A percentile compares a stretch with the other conserved stretches of the same genome.
Conservation (phyloP, 2,888 invertebrate genomes). For the Dinocampus coccinellae region DNA sequence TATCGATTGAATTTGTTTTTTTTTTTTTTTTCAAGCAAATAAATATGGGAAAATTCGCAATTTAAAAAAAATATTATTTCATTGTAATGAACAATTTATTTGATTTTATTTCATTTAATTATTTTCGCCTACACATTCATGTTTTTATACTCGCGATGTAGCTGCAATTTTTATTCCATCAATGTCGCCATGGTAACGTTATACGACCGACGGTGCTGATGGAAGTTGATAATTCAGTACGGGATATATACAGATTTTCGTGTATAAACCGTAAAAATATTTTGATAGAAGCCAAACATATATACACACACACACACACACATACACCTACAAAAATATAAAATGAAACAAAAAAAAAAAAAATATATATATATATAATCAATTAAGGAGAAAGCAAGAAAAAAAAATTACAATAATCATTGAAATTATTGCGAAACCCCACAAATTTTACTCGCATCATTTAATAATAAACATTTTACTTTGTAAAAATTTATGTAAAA, state of each 20-base stretch:
- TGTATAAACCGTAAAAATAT: background rate
- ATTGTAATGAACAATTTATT: too few species aligned
- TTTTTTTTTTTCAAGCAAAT: too few species aligned
- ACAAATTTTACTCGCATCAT: background rate
- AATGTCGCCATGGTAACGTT: slow-evolving; percentile 2
- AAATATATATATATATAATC: too few species aligned
- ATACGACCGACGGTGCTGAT: slow-evolving; percentile 1
- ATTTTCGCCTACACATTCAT: background rate
- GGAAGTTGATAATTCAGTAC: background rate
- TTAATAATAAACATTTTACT: background rate
- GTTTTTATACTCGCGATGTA: background rate
- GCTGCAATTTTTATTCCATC: background rate
- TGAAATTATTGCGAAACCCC: slow-evolving; percentile 9
- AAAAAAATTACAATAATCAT: background rate
- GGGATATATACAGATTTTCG: background rate
- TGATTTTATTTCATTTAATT: too few species aligned
- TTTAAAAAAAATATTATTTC: too few species aligned
- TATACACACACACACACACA: too few species aligned
- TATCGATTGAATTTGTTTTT: too few species aligned
- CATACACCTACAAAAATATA: too few species aligned
- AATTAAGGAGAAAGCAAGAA: too few species aligned
- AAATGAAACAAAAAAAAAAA: background rate
- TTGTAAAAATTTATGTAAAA: background rate
- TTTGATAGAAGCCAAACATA: background rate
- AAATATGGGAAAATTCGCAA: too few species aligned